Percentiles rank a stretch among this genome's conserved stretches.
Evolutionary conservation across 2,113 vertebrate species (phyloP).

Genomic region (rabbit (Oryctolagus cuniculus)): mOryCun1.1 NC_091452.1:23045001-23045500

Average conservation of each 20-base stretch:
- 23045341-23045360: rapidly evolving
- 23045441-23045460: not conserved
- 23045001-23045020: not conserved
- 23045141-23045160: not conserved
- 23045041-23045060: not conserved
- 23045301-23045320: not conserved
- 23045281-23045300: rapidly evolving
- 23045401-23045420: not conserved
- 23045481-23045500: not conserved
- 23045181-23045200: not conserved
- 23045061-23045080: not conserved
- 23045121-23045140: not conserved
- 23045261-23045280: not conserved
- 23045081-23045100: not conserved
- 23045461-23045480: not conserved
- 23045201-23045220: not conserved
- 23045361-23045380: not conserved
- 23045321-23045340: not conserved
- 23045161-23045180: not conserved
- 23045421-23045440: not conserved
- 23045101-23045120: not conserved
- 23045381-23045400: not conserved
- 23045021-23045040: not conserved
- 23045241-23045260: not conserved
- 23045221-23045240: not conserved